Percentiles rank a stretch among this genome's conserved stretches.
Conservation (phyloP, 2,113 vertebrate genomes). For the Pardalotus punctatus region DNA sequence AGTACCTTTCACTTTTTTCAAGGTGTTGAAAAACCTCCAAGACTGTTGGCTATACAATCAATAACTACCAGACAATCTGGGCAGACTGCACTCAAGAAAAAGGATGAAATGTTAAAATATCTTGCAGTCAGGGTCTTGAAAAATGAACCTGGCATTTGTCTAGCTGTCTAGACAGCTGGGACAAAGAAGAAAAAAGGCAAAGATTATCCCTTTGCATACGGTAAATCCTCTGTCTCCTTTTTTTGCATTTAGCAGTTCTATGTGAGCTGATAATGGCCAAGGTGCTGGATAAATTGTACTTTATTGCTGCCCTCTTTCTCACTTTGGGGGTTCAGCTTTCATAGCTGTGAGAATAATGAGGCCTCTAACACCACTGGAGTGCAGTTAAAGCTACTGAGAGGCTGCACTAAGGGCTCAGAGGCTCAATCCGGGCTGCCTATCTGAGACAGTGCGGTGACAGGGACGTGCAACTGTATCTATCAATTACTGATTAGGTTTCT, state of each 20-base stretch:
- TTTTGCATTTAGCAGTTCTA: not conserved
- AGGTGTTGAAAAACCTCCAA: not conserved
- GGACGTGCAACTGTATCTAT: not conserved
- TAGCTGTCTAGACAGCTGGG: conserved; percentile 25
- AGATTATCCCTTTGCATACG: not conserved
- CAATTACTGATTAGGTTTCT: not conserved
- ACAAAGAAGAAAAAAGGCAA: not conserved
- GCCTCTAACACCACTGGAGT: not conserved
- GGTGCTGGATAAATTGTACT: not conserved
- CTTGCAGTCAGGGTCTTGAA: not conserved
- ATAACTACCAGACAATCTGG: not conserved
- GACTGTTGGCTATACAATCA: not conserved
- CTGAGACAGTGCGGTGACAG: not conserved
- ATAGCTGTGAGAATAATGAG: not conserved
- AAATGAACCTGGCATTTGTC: conserved; percentile 12
- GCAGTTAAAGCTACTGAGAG: not conserved
- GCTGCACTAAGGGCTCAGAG: not conserved
- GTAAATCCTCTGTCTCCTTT: not conserved
- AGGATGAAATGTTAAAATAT: not conserved
- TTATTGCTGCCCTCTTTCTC: not conserved
- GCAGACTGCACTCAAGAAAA: not conserved
- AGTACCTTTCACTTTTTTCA: not conserved
- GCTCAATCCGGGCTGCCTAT: fast-evolving
- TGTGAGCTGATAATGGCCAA: not conserved
- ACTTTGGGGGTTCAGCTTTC: not conserved